These are phyloP conservation scores for Macrosiphum euphorbiae DNA, from an alignment of 2,888 invertebrate genomes.

Conservation along the genomic window DNA sequence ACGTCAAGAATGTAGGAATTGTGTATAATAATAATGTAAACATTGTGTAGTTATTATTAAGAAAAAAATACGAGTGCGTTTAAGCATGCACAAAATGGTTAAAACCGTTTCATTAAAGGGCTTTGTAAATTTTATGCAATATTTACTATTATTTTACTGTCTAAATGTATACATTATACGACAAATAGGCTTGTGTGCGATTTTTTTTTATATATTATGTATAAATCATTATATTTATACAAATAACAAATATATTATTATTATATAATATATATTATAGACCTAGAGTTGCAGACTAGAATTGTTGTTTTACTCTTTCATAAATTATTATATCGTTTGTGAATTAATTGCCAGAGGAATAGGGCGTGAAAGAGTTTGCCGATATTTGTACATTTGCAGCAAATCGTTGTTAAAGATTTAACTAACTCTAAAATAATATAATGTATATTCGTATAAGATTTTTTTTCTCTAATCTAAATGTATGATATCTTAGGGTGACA, in stretches of 20 bases:
- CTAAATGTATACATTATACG: slow-evolving; percentile 33
- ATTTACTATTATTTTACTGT: slow-evolving; percentile 53
- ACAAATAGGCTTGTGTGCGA: slow-evolving; percentile 34
- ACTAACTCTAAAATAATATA: slow-evolving; percentile 30
- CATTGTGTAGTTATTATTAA: slow-evolving; percentile 15
- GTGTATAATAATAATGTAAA: slow-evolving; percentile 4
- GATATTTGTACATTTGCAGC: slow-evolving; percentile 31
- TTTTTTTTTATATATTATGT: slow-evolving; percentile 36
- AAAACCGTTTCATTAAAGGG: slow-evolving; percentile 31
- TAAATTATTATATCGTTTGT: slow-evolving; percentile 26
- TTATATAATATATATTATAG: neutral
- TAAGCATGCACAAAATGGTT: slow-evolving; percentile 22
- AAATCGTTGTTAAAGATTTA: slow-evolving; percentile 11
- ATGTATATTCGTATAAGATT: slow-evolving; percentile 16
- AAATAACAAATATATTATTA: slow-evolving; percentile 10
- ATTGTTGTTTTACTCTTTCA: slow-evolving; percentile 40
- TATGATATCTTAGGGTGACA: slow-evolving; percentile 46
- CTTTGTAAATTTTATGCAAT: slow-evolving; percentile 60
- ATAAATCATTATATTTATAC: slow-evolving; percentile 39
- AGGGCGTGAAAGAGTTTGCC: neutral
- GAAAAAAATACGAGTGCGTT: slow-evolving; percentile 10
- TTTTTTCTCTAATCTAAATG: slow-evolving; percentile 47
- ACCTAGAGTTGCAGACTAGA: slow-evolving; percentile 38
- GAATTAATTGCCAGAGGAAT: neutral
- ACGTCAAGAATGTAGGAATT: slow-evolving; percentile 34